Evolutionary conservation across 2,797 vertebrate genomes (phyloP).

Genomic region (Cirrhinus molitorella): DNA sequence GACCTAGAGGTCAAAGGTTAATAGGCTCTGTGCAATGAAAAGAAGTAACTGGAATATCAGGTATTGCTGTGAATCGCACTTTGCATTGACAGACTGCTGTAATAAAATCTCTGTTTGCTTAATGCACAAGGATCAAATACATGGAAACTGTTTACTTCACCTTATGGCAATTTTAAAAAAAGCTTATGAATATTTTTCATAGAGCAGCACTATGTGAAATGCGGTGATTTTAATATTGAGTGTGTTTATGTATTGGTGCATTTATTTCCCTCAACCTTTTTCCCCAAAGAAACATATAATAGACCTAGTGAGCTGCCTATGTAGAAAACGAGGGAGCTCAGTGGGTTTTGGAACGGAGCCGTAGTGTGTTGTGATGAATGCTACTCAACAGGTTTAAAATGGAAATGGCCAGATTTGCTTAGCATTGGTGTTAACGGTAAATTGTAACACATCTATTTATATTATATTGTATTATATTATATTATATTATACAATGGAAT

Average conservation of each 20-base stretch:
- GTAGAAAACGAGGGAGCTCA: background rate
- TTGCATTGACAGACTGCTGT: constrained; percentile 1
- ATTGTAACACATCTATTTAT: constrained; percentile 1
- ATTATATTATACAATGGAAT: too few relatives aligned
- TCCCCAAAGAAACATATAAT: background rate
- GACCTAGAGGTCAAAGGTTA: constrained; percentile 66
- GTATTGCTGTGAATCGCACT: constrained; percentile 21
- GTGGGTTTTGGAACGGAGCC: background rate
- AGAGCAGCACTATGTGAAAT: background rate
- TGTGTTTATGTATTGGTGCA: background rate
- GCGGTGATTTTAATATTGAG: background rate
- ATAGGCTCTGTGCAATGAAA: constrained; percentile 54
- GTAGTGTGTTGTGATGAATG: background rate
- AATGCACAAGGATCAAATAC: constrained; percentile 1
- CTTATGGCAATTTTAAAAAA: background rate
- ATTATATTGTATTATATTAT: too few relatives aligned
- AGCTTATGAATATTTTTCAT: background rate
- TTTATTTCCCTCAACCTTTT: constrained; percentile 20
- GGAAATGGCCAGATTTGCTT: constrained; percentile 10
- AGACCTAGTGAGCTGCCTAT: background rate
- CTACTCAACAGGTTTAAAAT: constrained; percentile 14
- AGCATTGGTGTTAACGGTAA: background rate
- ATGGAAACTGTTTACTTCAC: background rate
- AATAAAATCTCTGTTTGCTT: constrained; percentile 8
- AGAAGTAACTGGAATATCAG: constrained; percentile 39